Percentiles rank a stretch among this genome's conserved stretches.
These are phyloP conservation scores for Budorcas taxicolor DNA, from an alignment of 2,113 vertebrate species.

Conservation along the genomic window DNA sequence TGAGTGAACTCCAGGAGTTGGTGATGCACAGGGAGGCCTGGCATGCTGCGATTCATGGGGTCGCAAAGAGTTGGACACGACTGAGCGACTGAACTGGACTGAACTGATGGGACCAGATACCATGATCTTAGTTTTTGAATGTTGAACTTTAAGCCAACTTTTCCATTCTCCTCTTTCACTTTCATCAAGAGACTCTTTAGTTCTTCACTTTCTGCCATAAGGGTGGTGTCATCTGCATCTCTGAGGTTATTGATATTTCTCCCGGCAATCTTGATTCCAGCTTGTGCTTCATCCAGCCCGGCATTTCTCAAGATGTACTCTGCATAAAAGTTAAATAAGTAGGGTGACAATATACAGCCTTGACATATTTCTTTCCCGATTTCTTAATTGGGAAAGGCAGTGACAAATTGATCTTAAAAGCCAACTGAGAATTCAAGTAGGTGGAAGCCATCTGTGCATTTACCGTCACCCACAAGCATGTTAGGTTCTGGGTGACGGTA, in stretches of 20 bases:
- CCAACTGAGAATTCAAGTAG: neutral
- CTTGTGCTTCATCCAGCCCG: neutral
- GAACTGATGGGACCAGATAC: neutral
- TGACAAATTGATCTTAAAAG: neutral
- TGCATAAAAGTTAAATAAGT: neutral
- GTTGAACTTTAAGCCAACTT: neutral
- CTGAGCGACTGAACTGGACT: too few relatives aligned
- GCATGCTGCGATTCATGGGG: too few relatives aligned
- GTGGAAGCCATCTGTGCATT: neutral
- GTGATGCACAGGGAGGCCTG: too few relatives aligned
- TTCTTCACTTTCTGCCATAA: neutral
- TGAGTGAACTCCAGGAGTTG: too few relatives aligned
- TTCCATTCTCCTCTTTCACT: neutral
- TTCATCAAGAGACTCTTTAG: neutral
- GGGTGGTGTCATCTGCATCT: neutral
- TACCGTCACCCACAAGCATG: neutral
- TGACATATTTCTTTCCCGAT: neutral
- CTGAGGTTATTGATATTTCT: neutral
- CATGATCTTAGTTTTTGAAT: neutral
- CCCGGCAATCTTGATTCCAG: neutral
- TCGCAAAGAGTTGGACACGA: too few relatives aligned
- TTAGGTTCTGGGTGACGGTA: neutral
- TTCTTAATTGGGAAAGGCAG: neutral
- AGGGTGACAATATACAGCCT: neutral
- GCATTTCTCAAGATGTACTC: neutral